Percentiles rank a stretch among this genome's conserved stretches.
phyloP scores from a whole-genome alignment of 2,113 vertebrate species.

The Tupaia chinensis region DNA sequence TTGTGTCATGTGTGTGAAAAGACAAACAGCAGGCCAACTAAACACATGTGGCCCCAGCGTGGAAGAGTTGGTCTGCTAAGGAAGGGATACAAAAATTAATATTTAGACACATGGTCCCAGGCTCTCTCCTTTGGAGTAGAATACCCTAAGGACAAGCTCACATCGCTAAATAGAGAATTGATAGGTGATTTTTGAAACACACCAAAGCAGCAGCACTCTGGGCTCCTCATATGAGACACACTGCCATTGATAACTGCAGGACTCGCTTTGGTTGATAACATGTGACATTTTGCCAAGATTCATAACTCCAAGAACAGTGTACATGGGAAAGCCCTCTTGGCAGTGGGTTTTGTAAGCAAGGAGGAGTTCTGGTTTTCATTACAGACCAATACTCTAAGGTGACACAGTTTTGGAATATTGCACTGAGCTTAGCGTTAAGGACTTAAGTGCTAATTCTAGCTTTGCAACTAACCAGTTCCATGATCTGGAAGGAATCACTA shows the following conservation, averaged over 20 bases:
- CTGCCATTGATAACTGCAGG: slow-evolving; percentile 12
- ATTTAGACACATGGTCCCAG: background rate
- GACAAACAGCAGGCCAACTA: slow-evolving; percentile 60
- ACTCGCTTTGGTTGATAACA: slow-evolving; percentile 1
- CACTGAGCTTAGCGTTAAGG: slow-evolving; percentile 47
- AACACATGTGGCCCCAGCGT: slow-evolving; percentile 17
- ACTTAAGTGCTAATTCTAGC: slow-evolving; percentile 54
- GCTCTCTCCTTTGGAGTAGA: background rate
- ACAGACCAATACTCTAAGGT: slow-evolving; percentile 51
- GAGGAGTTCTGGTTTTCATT: slow-evolving; percentile 71
- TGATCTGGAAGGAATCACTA: slow-evolving; percentile 17
- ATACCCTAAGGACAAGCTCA: background rate
- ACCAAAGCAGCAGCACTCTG: background rate
- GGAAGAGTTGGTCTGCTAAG: slow-evolving; percentile 12
- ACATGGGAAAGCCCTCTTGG: slow-evolving; percentile 42
- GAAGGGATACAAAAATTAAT: background rate
- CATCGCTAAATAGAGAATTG: background rate
- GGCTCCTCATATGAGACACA: background rate
- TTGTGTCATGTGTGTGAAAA: slow-evolving; percentile 40
- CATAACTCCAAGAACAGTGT: slow-evolving; percentile 12
- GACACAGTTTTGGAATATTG: slow-evolving; percentile 34
- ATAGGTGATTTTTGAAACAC: slow-evolving; percentile 11
- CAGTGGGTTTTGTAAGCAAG: slow-evolving; percentile 60
- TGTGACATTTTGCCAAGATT: slow-evolving; percentile 47
- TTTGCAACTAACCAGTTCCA: slow-evolving; percentile 59